Base-by-base conservation (phyloP, 2,888 invertebrate species). In the Agriopis marginaria region DNA sequence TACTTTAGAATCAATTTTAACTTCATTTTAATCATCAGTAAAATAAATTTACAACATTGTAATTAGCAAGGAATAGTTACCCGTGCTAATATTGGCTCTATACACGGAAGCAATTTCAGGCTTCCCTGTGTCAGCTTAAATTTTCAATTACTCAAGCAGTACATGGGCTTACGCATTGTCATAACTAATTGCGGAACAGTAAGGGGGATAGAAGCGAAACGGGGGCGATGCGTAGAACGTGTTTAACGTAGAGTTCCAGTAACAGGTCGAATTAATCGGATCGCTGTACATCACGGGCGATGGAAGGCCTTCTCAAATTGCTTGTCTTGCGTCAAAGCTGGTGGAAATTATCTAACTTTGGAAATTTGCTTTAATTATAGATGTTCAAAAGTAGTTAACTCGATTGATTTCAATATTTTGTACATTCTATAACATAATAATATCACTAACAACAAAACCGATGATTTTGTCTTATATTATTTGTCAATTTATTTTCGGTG, bases 181-280 rank as follows among this genome's bases (percentile, higher is more conserved):
- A 74, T 77, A 82, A 83, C 84, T 85, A 87, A 87, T 87, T 84
- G 83, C 66, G 62, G 75, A 73, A 74, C 72, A 77, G 81, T 77
- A 74, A 75, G 81, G 82, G 32, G 77, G 80, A 77, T 79, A 79
- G 78, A 83, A 82, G 79, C 84, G 51, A 75, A 70, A 72, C 71
- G 75, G 75, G 83, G 80, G 82, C 76, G 79, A 76, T 77, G 78
- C 82, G 78, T 83, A 75, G 84, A 86, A 85, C 86, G 86, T 89
- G 84, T 89, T 88, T 86, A 87, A 84, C 85, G 84, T 86, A 88
- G 89, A 89, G 89, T 89, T 82, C 79, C 78, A 80, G 83, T 86
- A 88, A 85, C 87, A 87, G 86, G 86, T 81, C 83, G 85, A 88
- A 90, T 89, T 90, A 90, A 90, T 90, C 87, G 84, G 88, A 89